Percentiles rank a stretch among this genome's conserved stretches.
phyloP scores from a whole-genome alignment of 2,888 invertebrate genomes.

The Cheiracanthium punctorium region DNA sequence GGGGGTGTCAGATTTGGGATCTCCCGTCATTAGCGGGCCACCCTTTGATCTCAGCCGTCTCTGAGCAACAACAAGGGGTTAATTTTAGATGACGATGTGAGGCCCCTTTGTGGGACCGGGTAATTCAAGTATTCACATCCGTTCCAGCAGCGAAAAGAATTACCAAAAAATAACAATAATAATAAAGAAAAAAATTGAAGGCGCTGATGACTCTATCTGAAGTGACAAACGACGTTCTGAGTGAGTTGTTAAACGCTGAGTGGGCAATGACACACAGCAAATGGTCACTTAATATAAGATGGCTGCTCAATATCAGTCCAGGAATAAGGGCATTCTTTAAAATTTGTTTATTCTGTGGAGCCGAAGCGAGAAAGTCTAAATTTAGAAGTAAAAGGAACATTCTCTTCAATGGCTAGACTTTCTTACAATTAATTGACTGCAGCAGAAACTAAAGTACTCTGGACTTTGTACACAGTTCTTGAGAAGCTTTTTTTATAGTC shows the following conservation, averaged over 20 bases:
- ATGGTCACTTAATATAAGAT: no score
- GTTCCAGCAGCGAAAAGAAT: not conserved
- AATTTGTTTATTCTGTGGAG: no score
- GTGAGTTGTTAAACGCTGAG: not conserved
- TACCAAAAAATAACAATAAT: not conserved
- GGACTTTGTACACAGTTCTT: no score
- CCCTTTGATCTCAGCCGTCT: constrained; percentile 41
- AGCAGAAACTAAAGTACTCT: no score
- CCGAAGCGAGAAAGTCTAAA: no score
- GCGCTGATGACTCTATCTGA: not conserved
- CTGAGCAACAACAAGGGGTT: constrained; percentile 61
- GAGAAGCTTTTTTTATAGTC: no score
- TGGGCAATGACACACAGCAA: not conserved
- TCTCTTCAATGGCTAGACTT: no score
- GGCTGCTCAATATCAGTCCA: no score
- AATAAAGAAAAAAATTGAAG: not conserved
- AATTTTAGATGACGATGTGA: constrained; percentile 48
- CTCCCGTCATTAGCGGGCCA: constrained; percentile 19
- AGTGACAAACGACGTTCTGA: not conserved
- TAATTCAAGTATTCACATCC: not conserved
- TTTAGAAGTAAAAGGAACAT: no score
- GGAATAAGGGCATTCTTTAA: no score
- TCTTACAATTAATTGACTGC: no score
- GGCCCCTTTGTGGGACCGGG: not conserved
- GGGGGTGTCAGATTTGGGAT: not conserved